phyloP scores from a whole-genome alignment of 2,797 vertebrate genomes.

The Enteromius argenteus region DNA sequence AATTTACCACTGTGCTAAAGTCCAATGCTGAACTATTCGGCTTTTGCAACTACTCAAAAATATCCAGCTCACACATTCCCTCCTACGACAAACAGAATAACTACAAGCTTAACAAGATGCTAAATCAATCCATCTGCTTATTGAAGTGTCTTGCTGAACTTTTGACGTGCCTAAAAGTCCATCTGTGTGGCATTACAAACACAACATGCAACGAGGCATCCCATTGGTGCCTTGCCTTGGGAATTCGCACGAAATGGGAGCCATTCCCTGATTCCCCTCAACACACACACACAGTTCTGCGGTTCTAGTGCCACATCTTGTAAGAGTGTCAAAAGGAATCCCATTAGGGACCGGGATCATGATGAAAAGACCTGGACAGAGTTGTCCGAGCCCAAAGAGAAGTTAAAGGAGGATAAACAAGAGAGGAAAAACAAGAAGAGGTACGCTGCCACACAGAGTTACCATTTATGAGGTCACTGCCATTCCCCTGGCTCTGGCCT shows the following conservation, averaged over 20 bases:
- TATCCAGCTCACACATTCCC: conserved; percentile 9
- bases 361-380: conserved; percentile 8
- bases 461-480: conserved; percentile 53
- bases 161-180: conserved; percentile 43
- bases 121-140: conserved; percentile 49
- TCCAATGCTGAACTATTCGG: conserved; percentile 16
- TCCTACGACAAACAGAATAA: conserved; percentile 6
- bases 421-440: conserved; percentile 41
- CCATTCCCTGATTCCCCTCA: conserved; percentile 5
- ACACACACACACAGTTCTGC: neutral
- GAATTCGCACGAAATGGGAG: conserved; percentile 2
- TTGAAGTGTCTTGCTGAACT: conserved; percentile 47
- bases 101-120: conserved; percentile 63
- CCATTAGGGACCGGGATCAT: conserved; percentile 17
- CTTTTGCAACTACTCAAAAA: conserved; percentile 4
- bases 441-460: conserved; percentile 54
- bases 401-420: conserved; percentile 51
- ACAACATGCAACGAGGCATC: conserved; percentile 18
- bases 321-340: conserved; percentile 33
- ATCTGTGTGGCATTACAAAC: conserved; percentile 39
- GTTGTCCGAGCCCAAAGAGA: conserved; percentile 37
- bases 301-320: conserved; percentile 18
- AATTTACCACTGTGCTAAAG: neutral
- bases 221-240: conserved; percentile 17
- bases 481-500: conserved; percentile 50